Percentiles rank a stretch among this genome's conserved stretches.
Conservation (phyloP, 2,113 vertebrate genomes). For the Notarius quadriscutis region DNA sequence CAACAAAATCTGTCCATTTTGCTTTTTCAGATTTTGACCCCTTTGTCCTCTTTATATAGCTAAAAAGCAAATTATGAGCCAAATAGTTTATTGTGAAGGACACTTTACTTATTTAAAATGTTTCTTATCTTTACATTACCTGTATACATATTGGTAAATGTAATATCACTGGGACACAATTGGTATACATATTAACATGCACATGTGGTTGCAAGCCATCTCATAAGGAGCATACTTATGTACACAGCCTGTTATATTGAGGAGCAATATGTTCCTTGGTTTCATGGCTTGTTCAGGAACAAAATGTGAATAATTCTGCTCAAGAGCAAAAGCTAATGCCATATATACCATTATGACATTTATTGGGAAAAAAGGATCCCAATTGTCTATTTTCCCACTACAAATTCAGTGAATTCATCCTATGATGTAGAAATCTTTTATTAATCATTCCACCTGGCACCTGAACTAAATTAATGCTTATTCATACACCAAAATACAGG, state of each 20-base stretch:
- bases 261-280: slow-evolving; percentile 7
- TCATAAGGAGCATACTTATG: slow-evolving; percentile 28
- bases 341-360: neutral
- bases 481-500: slow-evolving; percentile 55
- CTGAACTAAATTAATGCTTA: slow-evolving; percentile 55
- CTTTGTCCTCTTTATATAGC: too few species aligned
- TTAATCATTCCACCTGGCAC: slow-evolving; percentile 45
- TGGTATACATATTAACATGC: neutral
- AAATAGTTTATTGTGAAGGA: neutral
- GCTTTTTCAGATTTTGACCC: too few species aligned
- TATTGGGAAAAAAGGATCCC: neutral
- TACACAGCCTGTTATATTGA: slow-evolving; percentile 20
- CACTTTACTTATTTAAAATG: neutral
- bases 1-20: too few species aligned
- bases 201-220: neutral
- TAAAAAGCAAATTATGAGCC: too few species aligned
- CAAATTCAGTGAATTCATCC: neutral
- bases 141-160: neutral
- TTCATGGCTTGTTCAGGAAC: neutral
- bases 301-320: slow-evolving; percentile 19
- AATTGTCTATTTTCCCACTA: neutral
- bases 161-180: neutral
- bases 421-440: neutral
- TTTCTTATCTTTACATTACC: neutral
- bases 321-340: neutral